Base-by-base conservation (phyloP, 2,888 invertebrate species). In the Creontiades dilutus region DNA sequence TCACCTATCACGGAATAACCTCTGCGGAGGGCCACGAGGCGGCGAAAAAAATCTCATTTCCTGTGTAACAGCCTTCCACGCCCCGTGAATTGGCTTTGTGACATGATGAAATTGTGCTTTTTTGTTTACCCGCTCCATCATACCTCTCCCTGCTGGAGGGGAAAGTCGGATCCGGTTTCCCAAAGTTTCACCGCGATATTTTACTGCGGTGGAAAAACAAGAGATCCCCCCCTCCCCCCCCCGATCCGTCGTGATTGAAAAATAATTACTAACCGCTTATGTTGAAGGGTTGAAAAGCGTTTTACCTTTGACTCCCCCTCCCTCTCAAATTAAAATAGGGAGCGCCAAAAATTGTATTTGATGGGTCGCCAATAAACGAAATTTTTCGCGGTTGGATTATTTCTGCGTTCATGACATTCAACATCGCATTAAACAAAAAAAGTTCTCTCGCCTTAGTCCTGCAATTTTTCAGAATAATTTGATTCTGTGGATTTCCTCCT, bases 101-200 rank as follows among this genome's bases (percentile, higher is more conserved):
- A 78, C 78, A 46, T 78, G 78, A 16, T 78, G 37, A 47, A 78
- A 76, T 76, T 46, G 78, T 47, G 46, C 46, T 78, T 78, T 78
- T 78, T 47, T 78, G 78, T 78, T 78, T 78, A 46, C 78, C 78
- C 78, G 16, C 47, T 78, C 78, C 78, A 78, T 78, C 78, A 78
- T 68, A 68, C 68, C 23, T 19, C 68, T 16, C 19, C 68, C 5
- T 23, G 0, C 78, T 14, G 4, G 76, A 46, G 78, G 19, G 47
- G n/a, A 75, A 75, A 28, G 12, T 75, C 19, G 75, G 23, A 78
- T 37, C 37, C 78, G 46, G 46, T 46, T 68, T 23, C 68, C 23
- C 9, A 23, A 12, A 23, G 68, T 68, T 68, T 11, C n/a, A 68
- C 1, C 23, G 68, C 68, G 68, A 23, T 68, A 68, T 68, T 68